phyloP scores from a whole-genome alignment of 2,888 invertebrate genomes.

The Drosophila merina region DNA sequence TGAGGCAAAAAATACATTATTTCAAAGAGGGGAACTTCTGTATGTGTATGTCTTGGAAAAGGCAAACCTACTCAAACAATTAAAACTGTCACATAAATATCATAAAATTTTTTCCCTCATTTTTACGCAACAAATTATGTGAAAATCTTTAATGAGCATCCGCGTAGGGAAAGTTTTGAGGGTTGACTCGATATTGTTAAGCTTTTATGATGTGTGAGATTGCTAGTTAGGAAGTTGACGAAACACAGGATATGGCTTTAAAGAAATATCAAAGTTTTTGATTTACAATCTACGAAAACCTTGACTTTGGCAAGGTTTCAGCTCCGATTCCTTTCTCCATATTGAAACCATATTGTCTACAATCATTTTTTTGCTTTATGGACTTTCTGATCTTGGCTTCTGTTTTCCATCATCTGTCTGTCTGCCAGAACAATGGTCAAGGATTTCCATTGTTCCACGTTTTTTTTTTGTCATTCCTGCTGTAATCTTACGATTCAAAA shows the following conservation, averaged over 20 bases:
- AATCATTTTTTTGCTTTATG: constrained; percentile 10
- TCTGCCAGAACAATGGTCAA: constrained; percentile 39
- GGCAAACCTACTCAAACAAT: constrained; percentile 72
- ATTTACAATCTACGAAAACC: too few species aligned
- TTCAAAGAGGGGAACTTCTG: constrained; percentile 15
- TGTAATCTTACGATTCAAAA: constrained; percentile 23
- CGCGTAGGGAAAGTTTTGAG: constrained; percentile 47
- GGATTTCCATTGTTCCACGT: constrained; percentile 22
- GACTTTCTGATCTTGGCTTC: constrained; percentile 39
- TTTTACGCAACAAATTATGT: constrained; percentile 68
- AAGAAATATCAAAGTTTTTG: too few species aligned
- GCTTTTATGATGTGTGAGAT: constrained; percentile 45
- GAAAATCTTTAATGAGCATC: constrained; percentile 63
- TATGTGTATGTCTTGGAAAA: neutral
- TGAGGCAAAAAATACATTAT: constrained; percentile 12
- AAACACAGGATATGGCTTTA: neutral
- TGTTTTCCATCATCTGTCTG: constrained; percentile 44
- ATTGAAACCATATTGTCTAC: constrained; percentile 8
- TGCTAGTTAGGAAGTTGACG: constrained; percentile 23
- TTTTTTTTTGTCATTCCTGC: constrained; percentile 12
- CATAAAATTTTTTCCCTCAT: constrained; percentile 58
- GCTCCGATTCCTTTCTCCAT: neutral
- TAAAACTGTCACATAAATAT: constrained; percentile 78
- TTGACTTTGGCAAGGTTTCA: neutral
- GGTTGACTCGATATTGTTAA: constrained; percentile 27